Evolutionary conservation across 2,888 invertebrate genomes (phyloP).

Genomic region (Tortrix viridana): DNA sequence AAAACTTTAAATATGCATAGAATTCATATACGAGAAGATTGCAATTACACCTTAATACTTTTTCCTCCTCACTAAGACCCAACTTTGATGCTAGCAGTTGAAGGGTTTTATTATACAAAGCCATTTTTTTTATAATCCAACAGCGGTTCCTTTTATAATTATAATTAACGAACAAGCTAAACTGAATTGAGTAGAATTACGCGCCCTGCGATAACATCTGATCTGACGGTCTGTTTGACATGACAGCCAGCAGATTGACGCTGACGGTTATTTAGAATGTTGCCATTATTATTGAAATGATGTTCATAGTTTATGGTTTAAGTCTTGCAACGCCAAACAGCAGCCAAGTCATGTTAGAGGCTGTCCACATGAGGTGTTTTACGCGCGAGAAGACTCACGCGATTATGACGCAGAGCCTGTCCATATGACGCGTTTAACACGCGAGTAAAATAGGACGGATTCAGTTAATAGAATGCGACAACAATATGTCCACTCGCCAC

Average conservation of each 20-base stretch:
- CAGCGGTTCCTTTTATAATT: slow-evolving; percentile 15
- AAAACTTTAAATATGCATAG: background rate
- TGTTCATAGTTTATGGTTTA: slow-evolving; percentile 16
- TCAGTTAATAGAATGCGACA: no score
- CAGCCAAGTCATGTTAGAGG: slow-evolving; percentile 5
- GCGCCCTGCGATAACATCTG: slow-evolving; percentile 13
- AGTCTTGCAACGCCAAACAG: slow-evolving; percentile 12
- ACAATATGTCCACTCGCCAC: no score
- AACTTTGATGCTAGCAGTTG: slow-evolving; percentile 68
- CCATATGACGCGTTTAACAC: no score
- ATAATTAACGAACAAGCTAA: background rate
- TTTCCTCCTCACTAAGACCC: slow-evolving; percentile 67
- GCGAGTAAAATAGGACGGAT: no score
- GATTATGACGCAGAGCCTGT: no score
- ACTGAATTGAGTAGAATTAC: background rate
- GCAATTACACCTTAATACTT: slow-evolving; percentile 64
- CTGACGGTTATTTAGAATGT: slow-evolving; percentile 19
- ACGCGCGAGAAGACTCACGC: no score
- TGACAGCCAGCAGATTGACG: slow-evolving; percentile 3
- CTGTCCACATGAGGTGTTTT: no score
- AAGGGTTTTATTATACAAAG: slow-evolving; percentile 63
- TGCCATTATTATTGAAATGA: slow-evolving; percentile 6
- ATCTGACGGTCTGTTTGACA: background rate
- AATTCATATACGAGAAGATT: background rate
- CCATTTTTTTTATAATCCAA: slow-evolving; percentile 52